A percentile compares a stretch with the other conserved stretches of the same genome.
These are phyloP conservation scores for Ophioninae sp. DNA, from an alignment of 2,888 invertebrate genomes.

Conservation along the genomic window DNA sequence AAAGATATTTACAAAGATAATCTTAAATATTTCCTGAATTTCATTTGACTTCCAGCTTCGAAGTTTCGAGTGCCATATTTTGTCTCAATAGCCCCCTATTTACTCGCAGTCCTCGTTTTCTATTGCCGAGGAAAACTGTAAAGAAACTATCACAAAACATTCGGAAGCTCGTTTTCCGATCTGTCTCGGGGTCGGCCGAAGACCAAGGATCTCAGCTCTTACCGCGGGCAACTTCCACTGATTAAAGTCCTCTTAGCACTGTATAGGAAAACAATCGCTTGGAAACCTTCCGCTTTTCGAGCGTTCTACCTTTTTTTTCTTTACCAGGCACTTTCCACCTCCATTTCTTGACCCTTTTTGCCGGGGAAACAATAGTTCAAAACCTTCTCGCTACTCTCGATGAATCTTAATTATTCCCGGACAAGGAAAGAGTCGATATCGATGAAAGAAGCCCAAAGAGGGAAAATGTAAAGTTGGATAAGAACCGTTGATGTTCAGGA, in stretches of 20 bases:
- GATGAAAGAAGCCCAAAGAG: slow-evolving; percentile 28
- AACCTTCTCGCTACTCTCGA: slow-evolving; percentile 44
- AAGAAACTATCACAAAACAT: slow-evolving; percentile 54
- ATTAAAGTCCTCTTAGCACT: slow-evolving; percentile 62
- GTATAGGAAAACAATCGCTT: slow-evolving; percentile 22
- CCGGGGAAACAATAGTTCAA: slow-evolving; percentile 36
- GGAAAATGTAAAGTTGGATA: slow-evolving; percentile 17
- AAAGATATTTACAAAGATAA: background rate
- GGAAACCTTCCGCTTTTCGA: background rate
- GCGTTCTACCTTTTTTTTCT: slow-evolving; percentile 10
- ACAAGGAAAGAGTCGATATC: slow-evolving; percentile 35
- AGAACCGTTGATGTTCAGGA: slow-evolving; percentile 7
- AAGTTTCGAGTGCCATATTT: background rate
- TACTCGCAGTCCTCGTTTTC: slow-evolving; percentile 45
- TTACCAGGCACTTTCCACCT: slow-evolving; percentile 6
- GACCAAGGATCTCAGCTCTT: background rate
- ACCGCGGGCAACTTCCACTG: slow-evolving; percentile 45
- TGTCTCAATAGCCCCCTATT: background rate
- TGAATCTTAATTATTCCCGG: slow-evolving; percentile 65
- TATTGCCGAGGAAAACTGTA: slow-evolving; percentile 41
- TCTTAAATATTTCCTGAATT: background rate
- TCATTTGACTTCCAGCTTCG: background rate
- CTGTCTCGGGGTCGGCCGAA: slow-evolving; percentile 12
- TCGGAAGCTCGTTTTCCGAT: slow-evolving; percentile 52
- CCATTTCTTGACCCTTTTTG: slow-evolving; percentile 37